Evolutionary conservation across 1,140 invertebrate species (phyloP), one percentile per base, ranked within the genome.

Genomic region (Oryzaephilus surinamensis): DNA sequence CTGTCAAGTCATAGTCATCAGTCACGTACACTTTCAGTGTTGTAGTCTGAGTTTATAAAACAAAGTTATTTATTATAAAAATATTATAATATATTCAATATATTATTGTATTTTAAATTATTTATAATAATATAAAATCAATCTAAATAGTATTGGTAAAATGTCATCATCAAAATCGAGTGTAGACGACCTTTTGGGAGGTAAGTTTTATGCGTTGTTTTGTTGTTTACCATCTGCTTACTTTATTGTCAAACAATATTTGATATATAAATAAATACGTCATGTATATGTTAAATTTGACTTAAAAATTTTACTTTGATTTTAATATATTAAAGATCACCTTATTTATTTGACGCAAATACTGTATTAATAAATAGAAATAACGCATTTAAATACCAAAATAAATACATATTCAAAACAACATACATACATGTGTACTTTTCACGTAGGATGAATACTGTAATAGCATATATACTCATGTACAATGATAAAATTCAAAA

Each of bases 131-230:
- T 34, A 20, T 21, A 13, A 7, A 12, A 21, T 10, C 17, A n/a
- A 37, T 41, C 38, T 39, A 37, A n/a, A 23, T 27, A 32, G 10
- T 40, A 20, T 43, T 28, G 23, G 11, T 8, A 52, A 47, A 26
- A 61, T 61, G 59, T 58, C 57, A 53, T 61, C 57, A 3, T 52
- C 57, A 8, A 60, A 59, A 57, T 57, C 56, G 7, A 61, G 56
- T 38, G 36, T 54, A 28, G 59, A 60, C 43, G 59, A 61, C 41
- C 44, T 59, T 29, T 43, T 61, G 21, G 59, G 56, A 43, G 59
- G 59, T 58, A 44, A 51, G n/a, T n/a, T n/a, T n/a, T n/a, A n/a
- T n/a, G n/a, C n/a, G 54, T 46, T 44, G 35, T 38, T 43, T 13
- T 28, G 12, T 52, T 55, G 47, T 55, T 58, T 57, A 55, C 52